phyloP scores from a whole-genome alignment of 1,140 invertebrate species.

The Calycopis cecrops region DNA sequence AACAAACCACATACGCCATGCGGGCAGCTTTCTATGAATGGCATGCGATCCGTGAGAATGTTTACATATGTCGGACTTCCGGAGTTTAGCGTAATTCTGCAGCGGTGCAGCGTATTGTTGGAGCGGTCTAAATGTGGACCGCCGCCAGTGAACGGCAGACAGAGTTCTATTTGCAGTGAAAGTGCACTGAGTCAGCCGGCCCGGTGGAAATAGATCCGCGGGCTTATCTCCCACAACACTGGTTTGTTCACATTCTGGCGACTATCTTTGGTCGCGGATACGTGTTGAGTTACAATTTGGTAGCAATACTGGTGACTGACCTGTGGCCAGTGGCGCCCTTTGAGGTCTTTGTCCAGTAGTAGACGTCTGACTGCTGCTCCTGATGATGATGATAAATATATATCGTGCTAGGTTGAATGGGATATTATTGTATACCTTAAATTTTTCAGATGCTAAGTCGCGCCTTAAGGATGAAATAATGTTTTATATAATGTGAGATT shows the following conservation, averaged over 20 bases:
- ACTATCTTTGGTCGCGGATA: slow-evolving; percentile 7
- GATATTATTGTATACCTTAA: no score
- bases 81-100: slow-evolving; percentile 6
- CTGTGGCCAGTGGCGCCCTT: no score
- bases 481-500: no score
- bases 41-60: slow-evolving; percentile 20
- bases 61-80: slow-evolving; percentile 30
- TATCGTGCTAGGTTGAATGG: no score
- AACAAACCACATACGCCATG: no score
- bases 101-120: neutral
- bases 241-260: no score
- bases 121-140: slow-evolving; percentile 32
- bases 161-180: slow-evolving; percentile 57
- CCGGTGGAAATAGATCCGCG: slow-evolving; percentile 42
- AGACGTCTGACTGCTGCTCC: no score
- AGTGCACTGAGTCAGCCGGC: slow-evolving; percentile 57
- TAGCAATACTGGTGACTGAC: no score
- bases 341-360: no score
- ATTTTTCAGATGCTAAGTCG: no score
- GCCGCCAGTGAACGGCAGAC: slow-evolving; percentile 44
- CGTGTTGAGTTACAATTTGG: neutral
- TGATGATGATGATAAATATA: no score
- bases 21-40: slow-evolving; percentile 9
- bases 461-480: no score
- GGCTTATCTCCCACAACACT: neutral